These are phyloP conservation scores for Liodrosophila aerea DNA, from an alignment of 2,888 invertebrate genomes.

Conservation along the genomic window DNA sequence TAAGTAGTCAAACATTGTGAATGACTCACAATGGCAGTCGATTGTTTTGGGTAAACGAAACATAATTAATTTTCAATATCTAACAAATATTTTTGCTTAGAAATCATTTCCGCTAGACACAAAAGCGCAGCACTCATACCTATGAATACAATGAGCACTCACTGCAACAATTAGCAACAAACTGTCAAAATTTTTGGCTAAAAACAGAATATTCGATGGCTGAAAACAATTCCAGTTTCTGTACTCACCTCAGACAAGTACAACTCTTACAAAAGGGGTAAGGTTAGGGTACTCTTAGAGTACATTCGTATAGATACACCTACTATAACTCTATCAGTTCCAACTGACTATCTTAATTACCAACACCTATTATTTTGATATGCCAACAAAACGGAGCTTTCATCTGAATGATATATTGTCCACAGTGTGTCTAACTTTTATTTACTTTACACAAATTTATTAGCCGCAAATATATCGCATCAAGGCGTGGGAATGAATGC, in stretches of 20 bases:
- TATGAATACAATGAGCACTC: conserved; percentile 20
- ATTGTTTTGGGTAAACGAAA: conserved; percentile 35
- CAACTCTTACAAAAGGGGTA: conserved; percentile 35
- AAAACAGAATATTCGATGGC: conserved; percentile 8
- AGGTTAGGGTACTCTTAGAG: neutral
- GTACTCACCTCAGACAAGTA: conserved; percentile 25
- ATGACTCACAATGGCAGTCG: conserved; percentile 51
- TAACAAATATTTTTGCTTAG: conserved; percentile 35
- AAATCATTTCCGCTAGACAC: conserved; percentile 56
- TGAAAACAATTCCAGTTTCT: conserved; percentile 43
- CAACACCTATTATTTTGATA: too few relatives aligned
- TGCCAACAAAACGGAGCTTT: too few relatives aligned
- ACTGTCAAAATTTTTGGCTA: conserved; percentile 57
- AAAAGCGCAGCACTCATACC: conserved; percentile 45
- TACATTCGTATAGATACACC: too few relatives aligned
- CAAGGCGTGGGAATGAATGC: conserved; percentile 68
- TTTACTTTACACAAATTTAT: conserved; percentile 58
- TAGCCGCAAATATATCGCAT: conserved; percentile 48
- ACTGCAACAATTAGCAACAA: conserved; percentile 60
- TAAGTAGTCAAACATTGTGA: conserved; percentile 22
- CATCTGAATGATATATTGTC: too few relatives aligned
- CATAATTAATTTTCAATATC: conserved; percentile 4
- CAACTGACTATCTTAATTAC: too few relatives aligned
- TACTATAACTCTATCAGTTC: too few relatives aligned
- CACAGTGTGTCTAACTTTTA: neutral